Evolutionary conservation across 1,140 invertebrate species (phyloP).

Genomic region (Eumeta japonica): DNA sequence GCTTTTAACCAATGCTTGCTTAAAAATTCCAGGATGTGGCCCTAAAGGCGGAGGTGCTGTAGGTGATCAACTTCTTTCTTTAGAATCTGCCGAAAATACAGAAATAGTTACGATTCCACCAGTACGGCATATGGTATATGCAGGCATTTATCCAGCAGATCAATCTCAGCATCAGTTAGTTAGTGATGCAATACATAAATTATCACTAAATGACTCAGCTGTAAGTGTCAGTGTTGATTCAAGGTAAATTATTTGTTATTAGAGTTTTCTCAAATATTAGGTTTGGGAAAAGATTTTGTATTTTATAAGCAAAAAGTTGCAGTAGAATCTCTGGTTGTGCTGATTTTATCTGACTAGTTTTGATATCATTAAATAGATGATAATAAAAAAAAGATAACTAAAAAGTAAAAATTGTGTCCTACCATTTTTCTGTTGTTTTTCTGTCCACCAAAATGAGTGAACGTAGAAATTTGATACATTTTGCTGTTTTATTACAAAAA

Average conservation of each 20-base stretch:
- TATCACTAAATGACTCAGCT: slow-evolving; percentile 92
- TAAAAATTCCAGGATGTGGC: slow-evolving; percentile 35
- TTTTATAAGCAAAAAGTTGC: too few species aligned
- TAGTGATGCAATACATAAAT: slow-evolving; percentile 82
- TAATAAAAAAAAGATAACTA: not conserved
- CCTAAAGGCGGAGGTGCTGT: slow-evolving; percentile 47
- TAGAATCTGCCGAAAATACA: slow-evolving; percentile 21
- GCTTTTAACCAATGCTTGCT: too few species aligned
- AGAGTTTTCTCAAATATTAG: not conserved
- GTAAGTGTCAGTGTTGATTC: slow-evolving; percentile 77
- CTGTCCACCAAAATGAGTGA: too few species aligned
- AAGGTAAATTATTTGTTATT: slow-evolving; percentile 62
- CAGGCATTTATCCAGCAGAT: slow-evolving; percentile 90
- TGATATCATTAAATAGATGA: too few species aligned
- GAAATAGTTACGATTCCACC: slow-evolving; percentile 18
- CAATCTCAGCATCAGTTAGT: slow-evolving; percentile 77
- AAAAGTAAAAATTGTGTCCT: too few species aligned
- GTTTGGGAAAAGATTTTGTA: too few species aligned
- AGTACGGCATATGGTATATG: slow-evolving; percentile 86
- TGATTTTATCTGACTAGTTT: too few species aligned
- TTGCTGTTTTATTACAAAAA: too few species aligned
- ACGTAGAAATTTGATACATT: too few species aligned
- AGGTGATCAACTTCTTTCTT: slow-evolving; percentile 41
- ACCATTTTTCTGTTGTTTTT: too few species aligned
- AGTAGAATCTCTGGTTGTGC: too few species aligned